Evolutionary conservation across 2,113 vertebrate genomes (phyloP).

Genomic region (Gnathochromis pfefferi): DNA sequence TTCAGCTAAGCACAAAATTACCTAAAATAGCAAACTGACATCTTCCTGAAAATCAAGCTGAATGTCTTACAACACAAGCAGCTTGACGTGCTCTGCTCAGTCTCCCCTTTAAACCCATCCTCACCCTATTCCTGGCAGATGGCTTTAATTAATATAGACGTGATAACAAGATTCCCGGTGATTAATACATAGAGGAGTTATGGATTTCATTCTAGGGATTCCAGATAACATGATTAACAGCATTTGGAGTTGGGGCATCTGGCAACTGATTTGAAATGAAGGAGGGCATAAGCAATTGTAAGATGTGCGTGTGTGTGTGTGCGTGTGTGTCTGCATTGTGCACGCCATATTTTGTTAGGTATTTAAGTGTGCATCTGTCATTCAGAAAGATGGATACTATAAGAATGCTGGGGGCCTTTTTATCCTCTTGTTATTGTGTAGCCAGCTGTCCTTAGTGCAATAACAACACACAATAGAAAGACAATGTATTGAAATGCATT

Average conservation of each 20-base stretch:
- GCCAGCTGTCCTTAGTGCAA: constrained; percentile 33
- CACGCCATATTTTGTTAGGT: background rate
- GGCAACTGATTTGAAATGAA: constrained; percentile 52
- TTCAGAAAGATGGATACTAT: background rate
- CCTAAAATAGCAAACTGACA: constrained; percentile 23
- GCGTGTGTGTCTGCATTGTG: background rate
- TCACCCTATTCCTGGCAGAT: constrained; percentile 62
- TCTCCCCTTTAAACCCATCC: background rate
- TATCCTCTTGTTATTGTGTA: constrained; percentile 47
- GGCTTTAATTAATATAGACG: constrained; percentile 72
- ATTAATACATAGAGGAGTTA: constrained; percentile 74
- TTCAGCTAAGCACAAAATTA: constrained; percentile 15
- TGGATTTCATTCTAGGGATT: constrained; percentile 72
- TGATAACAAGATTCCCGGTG: constrained; percentile 71
- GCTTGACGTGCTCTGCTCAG: background rate
- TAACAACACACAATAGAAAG: background rate
- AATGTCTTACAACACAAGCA: constrained; percentile 26
- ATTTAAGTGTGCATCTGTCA: background rate
- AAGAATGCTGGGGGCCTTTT: constrained; percentile 27
- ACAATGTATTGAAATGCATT: background rate
- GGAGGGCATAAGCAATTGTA: constrained; percentile 8
- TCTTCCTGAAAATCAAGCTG: background rate
- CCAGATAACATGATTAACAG: constrained; percentile 71
- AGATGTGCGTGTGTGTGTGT: background rate
- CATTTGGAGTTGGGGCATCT: constrained; percentile 59